Percentiles rank a stretch among this genome's conserved stretches.
Conservation (phyloP, 2,888 invertebrate genomes). For the Mythimna lalbum region DNA sequence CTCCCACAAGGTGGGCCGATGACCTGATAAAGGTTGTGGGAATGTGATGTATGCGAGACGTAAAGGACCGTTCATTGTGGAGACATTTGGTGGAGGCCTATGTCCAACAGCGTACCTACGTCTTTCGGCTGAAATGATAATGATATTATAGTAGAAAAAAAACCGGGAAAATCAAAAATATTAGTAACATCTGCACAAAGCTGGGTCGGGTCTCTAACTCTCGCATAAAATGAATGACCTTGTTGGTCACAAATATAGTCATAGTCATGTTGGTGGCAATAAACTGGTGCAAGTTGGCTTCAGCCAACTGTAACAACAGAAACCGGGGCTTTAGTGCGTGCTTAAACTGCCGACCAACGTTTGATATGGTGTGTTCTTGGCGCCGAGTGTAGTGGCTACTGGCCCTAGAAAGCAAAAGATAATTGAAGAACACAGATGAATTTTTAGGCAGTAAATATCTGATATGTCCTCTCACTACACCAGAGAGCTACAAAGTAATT, state of each 20-base stretch:
- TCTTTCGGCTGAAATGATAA: no score
- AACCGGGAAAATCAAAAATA: neutral
- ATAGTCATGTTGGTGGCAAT: slow-evolving; percentile 67
- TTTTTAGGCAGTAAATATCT: no score
- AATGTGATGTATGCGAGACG: no score
- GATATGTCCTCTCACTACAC: no score
- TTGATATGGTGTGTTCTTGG: slow-evolving; percentile 39
- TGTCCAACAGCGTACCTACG: no score
- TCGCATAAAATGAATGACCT: slow-evolving; percentile 60
- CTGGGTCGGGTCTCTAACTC: neutral
- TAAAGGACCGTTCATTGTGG: no score
- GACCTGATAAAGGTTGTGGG: no score
- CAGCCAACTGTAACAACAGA: slow-evolving; percentile 78
- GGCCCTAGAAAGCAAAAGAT: no score
- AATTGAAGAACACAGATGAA: no score
- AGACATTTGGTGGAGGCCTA: no score
- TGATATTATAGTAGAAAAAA: neutral
- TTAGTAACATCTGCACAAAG: neutral
- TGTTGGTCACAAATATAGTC: slow-evolving; percentile 53
- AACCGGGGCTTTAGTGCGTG: slow-evolving; percentile 49
- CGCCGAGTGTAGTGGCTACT: slow-evolving; percentile 23
- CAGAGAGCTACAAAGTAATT: no score
- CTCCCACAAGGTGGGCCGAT: no score
- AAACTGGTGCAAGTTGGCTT: slow-evolving; percentile 61
- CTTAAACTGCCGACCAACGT: slow-evolving; percentile 37